Percentiles rank a stretch among this genome's conserved stretches.
phyloP scores from a whole-genome alignment of 2,113 vertebrate species.

The Heteronetta atricapilla region DNA sequence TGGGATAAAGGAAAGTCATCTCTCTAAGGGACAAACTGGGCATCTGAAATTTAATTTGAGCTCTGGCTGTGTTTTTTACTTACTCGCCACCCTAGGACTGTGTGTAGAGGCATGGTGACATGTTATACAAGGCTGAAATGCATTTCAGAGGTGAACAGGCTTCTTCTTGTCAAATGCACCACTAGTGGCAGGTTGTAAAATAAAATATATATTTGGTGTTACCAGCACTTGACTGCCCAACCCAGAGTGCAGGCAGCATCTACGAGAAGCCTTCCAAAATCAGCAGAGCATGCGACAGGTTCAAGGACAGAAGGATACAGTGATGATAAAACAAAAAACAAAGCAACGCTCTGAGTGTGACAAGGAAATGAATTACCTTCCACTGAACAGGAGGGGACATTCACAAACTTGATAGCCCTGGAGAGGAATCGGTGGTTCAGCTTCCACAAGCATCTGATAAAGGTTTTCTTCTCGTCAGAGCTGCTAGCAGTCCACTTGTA shows the following conservation, averaged over 20 bases:
- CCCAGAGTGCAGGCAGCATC: neutral
- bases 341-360: accelerated
- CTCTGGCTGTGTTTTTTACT: neutral
- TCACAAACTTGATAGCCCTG: neutral
- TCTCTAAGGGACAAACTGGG: neutral
- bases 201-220: neutral
- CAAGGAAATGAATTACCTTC: conserved; percentile 33
- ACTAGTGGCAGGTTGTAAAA: accelerated
- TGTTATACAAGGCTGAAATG: neutral
- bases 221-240: neutral
- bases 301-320: neutral
- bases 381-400: neutral
- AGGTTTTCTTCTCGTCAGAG: conserved; percentile 15
- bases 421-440: conserved; percentile 34
- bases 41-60: neutral
- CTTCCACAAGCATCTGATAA: conserved; percentile 49
- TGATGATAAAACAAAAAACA: neutral
- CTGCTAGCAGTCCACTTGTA: conserved; percentile 35
- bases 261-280: neutral
- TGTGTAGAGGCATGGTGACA: neutral
- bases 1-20: neutral
- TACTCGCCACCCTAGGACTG: accelerated
- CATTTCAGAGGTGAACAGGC: neutral
- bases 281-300: neutral
- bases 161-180: neutral